Percentiles rank a stretch among this genome's conserved stretches.
phyloP scores from a whole-genome alignment of 2,888 invertebrate genomes.

The Petrolisthes manimaculis region DNA sequence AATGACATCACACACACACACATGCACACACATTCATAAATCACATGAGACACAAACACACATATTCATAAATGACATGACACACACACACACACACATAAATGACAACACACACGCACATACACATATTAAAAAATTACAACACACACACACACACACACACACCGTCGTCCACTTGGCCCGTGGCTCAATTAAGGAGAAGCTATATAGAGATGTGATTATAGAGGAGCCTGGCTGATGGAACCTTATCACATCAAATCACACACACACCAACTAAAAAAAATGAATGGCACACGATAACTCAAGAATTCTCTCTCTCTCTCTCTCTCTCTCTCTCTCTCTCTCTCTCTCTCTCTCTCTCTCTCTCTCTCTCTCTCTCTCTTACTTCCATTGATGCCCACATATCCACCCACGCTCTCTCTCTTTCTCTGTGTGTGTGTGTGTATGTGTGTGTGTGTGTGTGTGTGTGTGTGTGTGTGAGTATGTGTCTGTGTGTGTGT shows the following conservation, averaged over 20 bases:
- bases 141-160: constrained; percentile 26
- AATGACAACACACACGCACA: too few species aligned
- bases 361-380: constrained; percentile 18
- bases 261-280: neutral
- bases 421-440: neutral
- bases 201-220: too few species aligned
- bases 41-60: neutral
- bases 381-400: too few species aligned
- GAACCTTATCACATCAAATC: neutral
- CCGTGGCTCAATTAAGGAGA: neutral
- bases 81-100: constrained; percentile 22
- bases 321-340: constrained; percentile 18
- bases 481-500: constrained; percentile 2
- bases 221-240: too few species aligned
- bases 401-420: too few species aligned
- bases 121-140: too few species aligned
- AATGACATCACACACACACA: neutral
- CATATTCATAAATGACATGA: neutral
- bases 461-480: neutral
- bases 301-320: too few species aligned
- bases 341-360: constrained; percentile 18
- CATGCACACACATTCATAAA: neutral
- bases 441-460: neutral
- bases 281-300: neutral
- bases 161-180: neutral